Percentiles rank a stretch among this genome's conserved stretches.
Conservation (phyloP, 2,888 invertebrate genomes). For the Eupithecia inturbata region DNA sequence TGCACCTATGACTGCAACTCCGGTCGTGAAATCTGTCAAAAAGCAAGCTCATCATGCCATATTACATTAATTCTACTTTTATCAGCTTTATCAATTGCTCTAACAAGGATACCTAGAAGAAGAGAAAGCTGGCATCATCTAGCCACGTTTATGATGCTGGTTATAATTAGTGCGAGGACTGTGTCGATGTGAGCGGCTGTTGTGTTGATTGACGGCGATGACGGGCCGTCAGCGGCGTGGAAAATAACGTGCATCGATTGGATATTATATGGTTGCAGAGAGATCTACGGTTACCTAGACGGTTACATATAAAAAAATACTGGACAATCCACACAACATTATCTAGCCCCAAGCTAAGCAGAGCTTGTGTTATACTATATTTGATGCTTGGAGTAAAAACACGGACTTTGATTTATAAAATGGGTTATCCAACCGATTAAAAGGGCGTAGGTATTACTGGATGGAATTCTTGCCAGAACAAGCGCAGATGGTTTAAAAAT, state of each 20-base stretch:
- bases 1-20: no score
- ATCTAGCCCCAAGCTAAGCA: no score
- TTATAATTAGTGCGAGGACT: constrained; percentile 31
- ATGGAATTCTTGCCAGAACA: no score
- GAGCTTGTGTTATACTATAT: background rate
- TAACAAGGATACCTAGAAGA: background rate
- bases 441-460: no score
- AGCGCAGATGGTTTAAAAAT: no score
- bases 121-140: background rate
- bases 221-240: constrained; percentile 42
- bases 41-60: background rate
- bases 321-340: no score
- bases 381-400: background rate
- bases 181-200: constrained; percentile 9
- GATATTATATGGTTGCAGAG: background rate
- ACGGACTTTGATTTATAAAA: background rate
- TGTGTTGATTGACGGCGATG: constrained; percentile 37
- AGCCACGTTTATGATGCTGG: constrained; percentile 1
- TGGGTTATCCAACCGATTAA: no score
- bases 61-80: background rate
- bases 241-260: constrained; percentile 12
- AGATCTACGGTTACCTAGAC: background rate
- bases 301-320: no score
- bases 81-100: background rate
- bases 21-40: no score